Conservation (phyloP, 2,113 vertebrate genomes). For the Bombycilla garrulus region DNA sequence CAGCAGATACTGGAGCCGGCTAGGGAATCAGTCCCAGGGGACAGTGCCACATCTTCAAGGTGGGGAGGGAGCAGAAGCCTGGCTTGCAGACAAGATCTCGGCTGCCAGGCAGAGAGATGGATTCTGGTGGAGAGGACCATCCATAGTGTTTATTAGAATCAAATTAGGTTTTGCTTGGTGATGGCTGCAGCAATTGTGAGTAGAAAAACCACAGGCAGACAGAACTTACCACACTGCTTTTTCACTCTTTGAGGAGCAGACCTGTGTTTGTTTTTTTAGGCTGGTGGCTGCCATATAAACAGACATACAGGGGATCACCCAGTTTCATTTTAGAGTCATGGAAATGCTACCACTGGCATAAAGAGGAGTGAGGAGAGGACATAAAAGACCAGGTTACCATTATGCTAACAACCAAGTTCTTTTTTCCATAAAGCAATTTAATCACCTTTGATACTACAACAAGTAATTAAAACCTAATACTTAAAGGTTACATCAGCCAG, state of each 20-base stretch:
- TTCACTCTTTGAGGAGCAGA: background rate
- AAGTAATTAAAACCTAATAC: background rate
- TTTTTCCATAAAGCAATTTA: background rate
- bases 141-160: fast-evolving
- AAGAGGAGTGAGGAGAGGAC: background rate
- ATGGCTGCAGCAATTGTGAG: background rate
- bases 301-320: fast-evolving
- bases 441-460: background rate
- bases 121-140: background rate
- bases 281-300: no score
- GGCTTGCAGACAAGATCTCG: no score
- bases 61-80: background rate
- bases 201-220: fast-evolving
- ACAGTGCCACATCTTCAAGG: background rate
- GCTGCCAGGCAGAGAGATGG: no score
- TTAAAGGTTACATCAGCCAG: background rate
- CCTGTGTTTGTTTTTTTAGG: background rate
- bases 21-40: background rate
- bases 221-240: background rate
- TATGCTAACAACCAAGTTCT: background rate
- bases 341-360: background rate
- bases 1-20: fast-evolving
- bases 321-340: background rate
- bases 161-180: background rate
- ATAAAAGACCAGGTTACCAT: background rate